phyloP scores from a whole-genome alignment of 2,797 vertebrate genomes.

The Helicolenus hilgendorfi region DNA sequence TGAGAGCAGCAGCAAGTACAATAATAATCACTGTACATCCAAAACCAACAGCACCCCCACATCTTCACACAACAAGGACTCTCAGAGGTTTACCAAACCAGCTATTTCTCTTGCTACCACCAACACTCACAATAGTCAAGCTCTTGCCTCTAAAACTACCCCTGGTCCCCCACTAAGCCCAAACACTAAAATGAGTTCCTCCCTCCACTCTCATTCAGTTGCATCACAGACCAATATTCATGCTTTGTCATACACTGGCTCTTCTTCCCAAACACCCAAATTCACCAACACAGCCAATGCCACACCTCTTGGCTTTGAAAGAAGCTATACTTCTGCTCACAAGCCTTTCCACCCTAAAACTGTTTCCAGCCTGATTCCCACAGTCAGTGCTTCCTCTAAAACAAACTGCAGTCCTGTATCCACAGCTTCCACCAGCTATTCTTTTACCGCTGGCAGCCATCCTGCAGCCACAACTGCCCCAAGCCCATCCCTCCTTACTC shows the following conservation, averaged over 20 bases:
- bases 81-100: constrained; percentile 41
- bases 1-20: constrained; percentile 47
- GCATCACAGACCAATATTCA: constrained; percentile 17
- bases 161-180: neutral
- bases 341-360: constrained; percentile 54
- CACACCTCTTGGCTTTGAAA: constrained; percentile 74
- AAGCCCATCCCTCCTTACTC: constrained; percentile 5
- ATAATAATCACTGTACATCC: constrained; percentile 18
- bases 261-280: constrained; percentile 37
- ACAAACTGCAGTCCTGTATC: constrained; percentile 22
- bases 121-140: constrained; percentile 21
- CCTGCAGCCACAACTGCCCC: neutral
- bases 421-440: neutral
- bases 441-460: neutral
- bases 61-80: constrained; percentile 33
- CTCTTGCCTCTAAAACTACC: constrained; percentile 6
- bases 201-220: constrained; percentile 18
- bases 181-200: constrained; percentile 25
- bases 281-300: neutral
- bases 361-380: constrained; percentile 29
- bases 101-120: constrained; percentile 19
- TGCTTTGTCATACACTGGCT: neutral
- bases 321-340: constrained; percentile 55
- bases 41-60: constrained; percentile 21
- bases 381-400: constrained; percentile 21